A percentile compares a stretch with the other conserved stretches of the same genome.
These are phyloP conservation scores for Clarias fuscus DNA, from an alignment of 2,797 vertebrate species.

Conservation along the genomic window DNA sequence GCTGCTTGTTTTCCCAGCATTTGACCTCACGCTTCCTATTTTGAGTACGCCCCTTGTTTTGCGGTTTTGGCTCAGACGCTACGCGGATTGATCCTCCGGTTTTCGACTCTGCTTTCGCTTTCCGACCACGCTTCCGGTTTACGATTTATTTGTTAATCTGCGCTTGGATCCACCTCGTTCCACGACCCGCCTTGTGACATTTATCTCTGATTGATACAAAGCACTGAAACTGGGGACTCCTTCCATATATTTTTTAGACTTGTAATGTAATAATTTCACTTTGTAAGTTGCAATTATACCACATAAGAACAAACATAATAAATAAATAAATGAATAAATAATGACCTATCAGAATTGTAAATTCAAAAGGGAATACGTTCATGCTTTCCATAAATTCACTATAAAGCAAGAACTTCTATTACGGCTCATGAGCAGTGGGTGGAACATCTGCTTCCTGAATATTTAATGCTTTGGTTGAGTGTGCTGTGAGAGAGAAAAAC, in stretches of 20 bases:
- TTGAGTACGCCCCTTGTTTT: no score
- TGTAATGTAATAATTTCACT: not conserved
- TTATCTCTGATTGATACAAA: not conserved
- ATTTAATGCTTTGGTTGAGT: not conserved
- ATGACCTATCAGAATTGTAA: not conserved
- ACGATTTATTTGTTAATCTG: no score
- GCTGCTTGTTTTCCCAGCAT: no score
- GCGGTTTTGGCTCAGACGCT: no score
- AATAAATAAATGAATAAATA: not conserved
- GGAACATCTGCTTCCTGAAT: slow-evolving; percentile 13
- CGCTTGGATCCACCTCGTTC: no score
- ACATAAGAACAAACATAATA: not conserved
- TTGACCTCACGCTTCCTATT: no score
- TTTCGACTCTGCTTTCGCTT: no score
- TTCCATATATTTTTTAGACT: not conserved
- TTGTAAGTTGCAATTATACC: not conserved
- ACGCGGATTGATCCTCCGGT: no score
- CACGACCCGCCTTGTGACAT: no score
- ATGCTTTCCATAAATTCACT: not conserved
- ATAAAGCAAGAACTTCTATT: not conserved
- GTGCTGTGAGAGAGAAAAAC: not conserved
- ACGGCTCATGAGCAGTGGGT: not conserved
- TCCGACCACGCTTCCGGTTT: no score
- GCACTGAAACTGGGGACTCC: not conserved
- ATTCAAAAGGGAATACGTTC: not conserved